Conservation (phyloP, 2,113 vertebrate species). For the Podilymbus podiceps region DNA sequence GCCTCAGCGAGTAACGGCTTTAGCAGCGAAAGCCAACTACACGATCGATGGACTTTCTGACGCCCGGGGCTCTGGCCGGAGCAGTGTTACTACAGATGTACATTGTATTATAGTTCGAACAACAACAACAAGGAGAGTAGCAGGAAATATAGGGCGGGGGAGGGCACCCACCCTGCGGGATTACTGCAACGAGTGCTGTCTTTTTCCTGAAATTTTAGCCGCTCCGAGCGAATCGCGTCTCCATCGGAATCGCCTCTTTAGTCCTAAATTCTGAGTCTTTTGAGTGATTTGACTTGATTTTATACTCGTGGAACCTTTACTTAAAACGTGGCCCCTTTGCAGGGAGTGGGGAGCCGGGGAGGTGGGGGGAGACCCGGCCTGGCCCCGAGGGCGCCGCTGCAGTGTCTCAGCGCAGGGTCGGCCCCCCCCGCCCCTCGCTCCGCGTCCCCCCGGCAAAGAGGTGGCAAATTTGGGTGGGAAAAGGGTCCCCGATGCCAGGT, state of each 20-base stretch:
- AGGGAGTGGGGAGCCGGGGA: not conserved
- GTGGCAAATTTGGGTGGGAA: not conserved
- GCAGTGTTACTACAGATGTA: conserved; percentile 15
- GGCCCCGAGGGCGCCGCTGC: not conserved
- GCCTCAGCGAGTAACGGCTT: conserved; percentile 73
- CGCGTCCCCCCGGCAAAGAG: not conserved
- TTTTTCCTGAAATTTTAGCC: not conserved
- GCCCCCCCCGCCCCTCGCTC: no score
- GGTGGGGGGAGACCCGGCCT: not conserved
- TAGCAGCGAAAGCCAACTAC: conserved; percentile 81
- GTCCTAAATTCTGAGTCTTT: not conserved
- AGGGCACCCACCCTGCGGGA: not conserved
- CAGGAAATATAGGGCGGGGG: conserved; percentile 23
- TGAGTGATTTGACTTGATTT: not conserved
- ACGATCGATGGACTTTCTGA: conserved; percentile 96
- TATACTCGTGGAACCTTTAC: not conserved
- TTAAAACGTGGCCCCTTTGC: not conserved
- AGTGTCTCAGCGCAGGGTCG: not conserved
- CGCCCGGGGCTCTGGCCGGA: not conserved
- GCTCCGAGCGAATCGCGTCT: not conserved
- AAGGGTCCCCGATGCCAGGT: accelerated
- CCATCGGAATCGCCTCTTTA: not conserved
- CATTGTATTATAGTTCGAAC: conserved; percentile 46
- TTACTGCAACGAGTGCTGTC: not conserved
- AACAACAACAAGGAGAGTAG: not conserved